Evolutionary conservation across 2,113 vertebrate species (phyloP).

Genomic region (Indicator indicator): DNA sequence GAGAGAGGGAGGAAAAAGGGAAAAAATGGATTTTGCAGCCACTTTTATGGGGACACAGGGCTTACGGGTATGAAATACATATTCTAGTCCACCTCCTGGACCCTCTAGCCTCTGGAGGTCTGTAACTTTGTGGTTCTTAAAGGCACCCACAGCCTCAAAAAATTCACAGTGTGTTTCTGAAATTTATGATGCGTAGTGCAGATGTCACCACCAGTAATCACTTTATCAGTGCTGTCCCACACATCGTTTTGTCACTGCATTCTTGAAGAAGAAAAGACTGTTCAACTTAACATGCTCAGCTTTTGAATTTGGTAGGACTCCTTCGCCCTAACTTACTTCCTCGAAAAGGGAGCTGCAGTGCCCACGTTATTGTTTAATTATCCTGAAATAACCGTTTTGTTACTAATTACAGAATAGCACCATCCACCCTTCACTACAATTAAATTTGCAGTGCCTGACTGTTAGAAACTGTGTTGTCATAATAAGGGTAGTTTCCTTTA

Average conservation of each 20-base stretch:
- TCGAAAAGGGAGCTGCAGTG: neutral
- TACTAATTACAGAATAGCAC: slow-evolving; percentile 41
- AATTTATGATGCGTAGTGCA: neutral
- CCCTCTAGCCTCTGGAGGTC: too few relatives aligned
- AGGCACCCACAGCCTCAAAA: too few relatives aligned
- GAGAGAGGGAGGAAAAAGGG: too few relatives aligned
- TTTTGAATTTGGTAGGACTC: neutral
- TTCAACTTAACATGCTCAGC: neutral
- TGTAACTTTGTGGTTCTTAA: too few relatives aligned
- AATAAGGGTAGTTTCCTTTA: slow-evolving; percentile 57
- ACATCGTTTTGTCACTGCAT: rapidly evolving
- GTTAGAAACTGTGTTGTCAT: slow-evolving; percentile 49
- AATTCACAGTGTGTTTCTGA: neutral
- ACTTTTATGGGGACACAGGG: too few relatives aligned
- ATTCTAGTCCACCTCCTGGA: too few relatives aligned
- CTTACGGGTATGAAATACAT: too few relatives aligned
- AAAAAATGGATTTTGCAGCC: too few relatives aligned
- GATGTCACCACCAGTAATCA: neutral
- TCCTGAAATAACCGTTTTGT: slow-evolving; percentile 44
- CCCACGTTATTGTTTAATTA: slow-evolving; percentile 11
- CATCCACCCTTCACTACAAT: slow-evolving; percentile 57
- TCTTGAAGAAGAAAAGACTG: neutral
- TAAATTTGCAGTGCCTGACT: slow-evolving; percentile 57
- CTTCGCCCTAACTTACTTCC: neutral
- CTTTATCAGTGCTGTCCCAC: neutral